A percentile compares a stretch with the other conserved stretches of the same genome.
Evolutionary conservation across 2,888 invertebrate genomes (phyloP).

Genomic region (Lithophane leautieri): DNA sequence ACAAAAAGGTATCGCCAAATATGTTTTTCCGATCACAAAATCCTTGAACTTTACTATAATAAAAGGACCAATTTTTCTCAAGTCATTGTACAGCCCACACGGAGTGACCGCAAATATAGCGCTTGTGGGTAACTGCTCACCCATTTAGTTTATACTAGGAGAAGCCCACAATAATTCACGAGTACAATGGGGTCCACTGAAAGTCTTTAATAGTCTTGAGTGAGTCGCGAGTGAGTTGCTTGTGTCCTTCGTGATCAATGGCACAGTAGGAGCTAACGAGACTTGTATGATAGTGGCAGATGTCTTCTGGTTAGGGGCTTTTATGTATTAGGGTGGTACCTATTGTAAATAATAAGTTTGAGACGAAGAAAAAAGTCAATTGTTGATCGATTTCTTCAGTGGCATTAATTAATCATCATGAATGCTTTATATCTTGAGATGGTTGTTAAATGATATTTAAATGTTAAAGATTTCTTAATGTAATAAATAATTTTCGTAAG

Average conservation of each 20-base stretch:
- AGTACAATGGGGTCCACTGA: constrained; percentile 76
- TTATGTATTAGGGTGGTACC: constrained; percentile 47
- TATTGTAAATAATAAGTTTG: neutral
- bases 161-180: constrained; percentile 81
- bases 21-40: constrained; percentile 42
- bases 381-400: neutral
- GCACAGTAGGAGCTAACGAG: constrained; percentile 76
- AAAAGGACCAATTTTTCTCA: constrained; percentile 70
- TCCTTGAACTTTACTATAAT: constrained; percentile 61
- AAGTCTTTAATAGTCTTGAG: constrained; percentile 76
- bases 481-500: neutral
- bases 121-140: constrained; percentile 70
- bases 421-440: neutral
- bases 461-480: neutral
- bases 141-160: constrained; percentile 74
- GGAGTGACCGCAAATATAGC: constrained; percentile 71
- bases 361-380: constrained; percentile 14
- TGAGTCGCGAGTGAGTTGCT: constrained; percentile 71
- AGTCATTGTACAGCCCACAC: constrained; percentile 74
- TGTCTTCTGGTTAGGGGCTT: constrained; percentile 65
- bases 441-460: neutral
- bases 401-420: constrained; percentile 26
- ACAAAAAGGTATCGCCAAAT: constrained; percentile 40
- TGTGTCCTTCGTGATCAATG: constrained; percentile 73
- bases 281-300: constrained; percentile 73